Base-by-base conservation (phyloP, 2,797 vertebrate species). In the Sorex maritimensis region DNA sequence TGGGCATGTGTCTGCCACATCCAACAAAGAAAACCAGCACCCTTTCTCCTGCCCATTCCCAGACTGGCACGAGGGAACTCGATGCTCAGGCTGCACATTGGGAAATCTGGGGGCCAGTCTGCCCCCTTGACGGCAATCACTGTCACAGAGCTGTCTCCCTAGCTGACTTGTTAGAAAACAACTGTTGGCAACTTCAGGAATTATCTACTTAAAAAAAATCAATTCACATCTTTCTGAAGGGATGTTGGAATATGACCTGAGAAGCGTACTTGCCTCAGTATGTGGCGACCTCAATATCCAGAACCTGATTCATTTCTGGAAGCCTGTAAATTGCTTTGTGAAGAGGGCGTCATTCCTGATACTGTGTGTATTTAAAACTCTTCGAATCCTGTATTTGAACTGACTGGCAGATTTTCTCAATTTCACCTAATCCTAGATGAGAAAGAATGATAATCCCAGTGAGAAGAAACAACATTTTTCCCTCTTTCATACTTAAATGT, bases 371-470 rank as follows among this genome's bases (percentile, higher is more conserved):
- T 52, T 52, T 52, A 52, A 52, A 52, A 52, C 13, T 52, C 49
- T 52, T 6, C 49, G 11, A 11, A 52, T 52, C 49, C 49, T 52
- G 13, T 52, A 52, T 52, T 52, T 52, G 49, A 95, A 86, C n/a
- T 4, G 10, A 75, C 58, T 55, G 65, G 63, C 80, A 86, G 61
- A 95, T 94, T 92, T 94, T 92, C 92, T 95, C 77, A 94, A 82
- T 83, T 74, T 95, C 91, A 93, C 7, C 11, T 75, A 91, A 91
- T 89, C 80, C 71, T 94, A 63, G 69, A 74, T 80, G 81, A n/a
- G 52, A 87, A 83, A 92, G 80, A 84, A 30, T 52, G 65, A 87
- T 94, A 46, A 90, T 82, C 65, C 52, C 12, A 75, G 68, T 77
- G 49, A 91, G 55, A 90, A 81, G 69, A 86, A 90, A 79, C 1